Base-by-base conservation (phyloP, 2,888 invertebrate genomes). In the Lysandra bellargus region DNA sequence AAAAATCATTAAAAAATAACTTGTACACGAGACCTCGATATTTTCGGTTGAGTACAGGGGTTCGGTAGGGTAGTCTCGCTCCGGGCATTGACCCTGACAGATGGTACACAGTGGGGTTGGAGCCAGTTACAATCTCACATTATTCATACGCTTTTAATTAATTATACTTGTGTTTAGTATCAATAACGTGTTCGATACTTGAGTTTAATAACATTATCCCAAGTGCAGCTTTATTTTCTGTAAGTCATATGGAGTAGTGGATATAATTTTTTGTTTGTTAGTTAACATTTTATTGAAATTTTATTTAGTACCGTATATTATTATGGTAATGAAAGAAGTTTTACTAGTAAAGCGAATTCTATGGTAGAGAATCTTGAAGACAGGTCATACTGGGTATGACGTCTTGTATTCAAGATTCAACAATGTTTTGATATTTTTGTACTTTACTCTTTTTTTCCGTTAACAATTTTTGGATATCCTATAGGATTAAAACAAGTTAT, bases 41-140 rank as follows among this genome's bases (percentile, higher is more conserved):
- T 78, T 53, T 75, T 78, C 64, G 78, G 78, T 69, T 81, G 78
- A 80, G 76, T 82, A 84, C 81, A 82, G 82, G 86, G 88, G 86
- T 86, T 88, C 83, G 69, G 69, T 5, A 86, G 87, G 91, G 89
- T 88, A 86, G 87, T 85, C 83, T 85, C 83, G 84, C 82, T 81
- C 82, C 85, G 89, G 90, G 89, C 90, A 82, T 84, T 87, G 90
- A 91, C 87, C 92, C 85, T 86, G 88, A 88, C 92, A 92, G 92
- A 90, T 92, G 92, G 84, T 81, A 75, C 37, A 78, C 78, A 49
- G 53, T 69, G 33, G 75, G 75, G 76, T 76, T 17, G 33, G 6
- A 76, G 76, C 76, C 33, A 76, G 76, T 53, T 76, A 76, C 76
- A 53, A 76, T 76, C 76, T 76, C 76, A 33, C 44, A 53, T 30